Evolutionary conservation across 2,888 invertebrate species (phyloP), one percentile per base, ranked within the genome.

Genomic region (Lasioglossum figueresi): DNA sequence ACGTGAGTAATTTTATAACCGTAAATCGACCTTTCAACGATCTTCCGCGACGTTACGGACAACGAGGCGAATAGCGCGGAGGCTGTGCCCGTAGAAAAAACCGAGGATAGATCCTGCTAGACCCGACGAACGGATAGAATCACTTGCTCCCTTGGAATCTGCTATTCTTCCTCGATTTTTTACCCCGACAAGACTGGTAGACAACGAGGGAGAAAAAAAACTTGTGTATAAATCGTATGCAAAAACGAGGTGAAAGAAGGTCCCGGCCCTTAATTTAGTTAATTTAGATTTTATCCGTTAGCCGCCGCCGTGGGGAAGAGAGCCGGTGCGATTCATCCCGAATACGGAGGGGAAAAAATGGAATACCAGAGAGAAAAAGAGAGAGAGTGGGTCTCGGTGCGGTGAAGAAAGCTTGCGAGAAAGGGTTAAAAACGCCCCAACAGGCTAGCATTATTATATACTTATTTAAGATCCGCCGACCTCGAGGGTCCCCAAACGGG

Each of bases 241-340:
- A 94, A 94, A 94, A 92, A 91, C 89, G 84, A 90, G 89, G 89
- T 86, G 90, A 89, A 90, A 91, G 90, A 88, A 89, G 91, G 48
- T 91, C 66, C 91, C 93, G 91, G 93, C 93, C 93, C 93, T 95
- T 94, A 95, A 95, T 95, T 95, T 94, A 95, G 95, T 95, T 95
- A 95, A 95, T 95, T 95, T 95, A 95, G 95, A 95, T 95, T 95
- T 95, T 95, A 95, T 95, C 95, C 95, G 95, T 95, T 95, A 91
- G 93, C 59, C n/a, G 52, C 59, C n/a, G 52, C 91, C 92, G 86
- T 91, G 88, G 88, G 86, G 72, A 66, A 78, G 83, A 76, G 75
- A 76, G 34, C 31, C 66, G 76, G 72, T 37, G 71, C 48, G 85
- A 87, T 88, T 88, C 88, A 84, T 85, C 83, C 82, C 16, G 45